phyloP scores from a whole-genome alignment of 2,113 vertebrate genomes.

The Nothoprocta perdicaria region DNA sequence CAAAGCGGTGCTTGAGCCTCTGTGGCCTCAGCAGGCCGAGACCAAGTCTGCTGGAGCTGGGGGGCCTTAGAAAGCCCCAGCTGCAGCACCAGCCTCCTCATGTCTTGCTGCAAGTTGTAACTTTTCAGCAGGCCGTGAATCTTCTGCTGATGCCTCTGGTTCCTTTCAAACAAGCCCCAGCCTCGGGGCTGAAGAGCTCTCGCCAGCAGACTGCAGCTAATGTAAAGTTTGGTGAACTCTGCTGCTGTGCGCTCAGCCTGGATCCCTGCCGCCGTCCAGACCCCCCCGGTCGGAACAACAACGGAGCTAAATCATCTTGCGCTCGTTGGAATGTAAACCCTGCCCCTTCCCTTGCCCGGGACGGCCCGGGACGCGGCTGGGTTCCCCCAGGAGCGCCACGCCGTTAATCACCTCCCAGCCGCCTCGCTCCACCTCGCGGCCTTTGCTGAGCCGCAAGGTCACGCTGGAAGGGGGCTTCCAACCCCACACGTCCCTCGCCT shows the following conservation, averaged over 20 bases:
- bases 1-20: not conserved
- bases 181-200: not conserved
- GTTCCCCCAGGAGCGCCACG: conserved; percentile 14
- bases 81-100: fast-evolving
- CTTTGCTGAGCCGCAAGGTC: not conserved
- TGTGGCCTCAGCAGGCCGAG: not conserved
- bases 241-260: fast-evolving
- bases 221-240: not conserved
- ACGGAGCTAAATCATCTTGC: conserved; percentile 6
- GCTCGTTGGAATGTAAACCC: conserved; percentile 54
- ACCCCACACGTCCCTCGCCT: not conserved
- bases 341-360: conserved; percentile 40
- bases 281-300: conserved; percentile 13
- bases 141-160: not conserved
- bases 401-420: conserved; percentile 62
- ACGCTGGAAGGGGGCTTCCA: conserved; percentile 17
- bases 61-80: not conserved
- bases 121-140: not conserved
- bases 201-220: fast-evolving
- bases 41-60: not conserved
- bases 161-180: not conserved
- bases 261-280: conserved; percentile 4
- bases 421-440: conserved; percentile 20
- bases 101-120: not conserved
- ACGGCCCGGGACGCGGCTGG: conserved; percentile 37